phyloP scores from a whole-genome alignment of 2,113 vertebrate species.

The Holacanthus passer region DNA sequence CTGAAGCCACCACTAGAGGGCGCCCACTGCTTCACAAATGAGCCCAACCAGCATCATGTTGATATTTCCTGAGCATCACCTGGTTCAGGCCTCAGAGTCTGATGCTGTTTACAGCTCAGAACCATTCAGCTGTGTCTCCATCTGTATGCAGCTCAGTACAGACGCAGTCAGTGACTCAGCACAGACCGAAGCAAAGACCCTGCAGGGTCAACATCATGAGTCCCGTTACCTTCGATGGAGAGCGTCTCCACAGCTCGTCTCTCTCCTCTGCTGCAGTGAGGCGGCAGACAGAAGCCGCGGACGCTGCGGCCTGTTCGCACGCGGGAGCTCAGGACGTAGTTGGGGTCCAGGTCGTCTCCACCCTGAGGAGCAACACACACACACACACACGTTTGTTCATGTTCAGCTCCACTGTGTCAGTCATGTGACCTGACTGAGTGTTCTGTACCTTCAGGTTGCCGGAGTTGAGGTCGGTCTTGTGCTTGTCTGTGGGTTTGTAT shows the following conservation, averaged over 20 bases:
- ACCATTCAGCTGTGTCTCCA: neutral
- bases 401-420: neutral
- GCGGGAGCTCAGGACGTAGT: constrained; percentile 96
- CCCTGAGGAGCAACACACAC: constrained; percentile 82
- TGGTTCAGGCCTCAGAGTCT: neutral
- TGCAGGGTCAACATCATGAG: neutral
- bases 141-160: too few species aligned
- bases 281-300: constrained; percentile 94
- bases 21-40: neutral
- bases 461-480: constrained; percentile 95
- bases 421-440: too few species aligned
- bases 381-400: neutral
- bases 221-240: constrained; percentile 90
- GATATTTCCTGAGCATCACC: constrained; percentile 24
- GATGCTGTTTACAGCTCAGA: constrained; percentile 5
- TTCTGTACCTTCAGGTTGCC: constrained; percentile 89
- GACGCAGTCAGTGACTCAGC: neutral
- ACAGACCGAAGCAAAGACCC: neutral
- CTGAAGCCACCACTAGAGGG: constrained; percentile 58
- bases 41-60: neutral
- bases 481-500: constrained; percentile 94
- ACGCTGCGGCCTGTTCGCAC: constrained; percentile 96
- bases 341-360: constrained; percentile 95
- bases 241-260: constrained; percentile 93
- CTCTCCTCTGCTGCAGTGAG: constrained; percentile 97